Percentiles rank a stretch among this genome's conserved stretches.
These are phyloP conservation scores for Bugula neritina DNA, from an alignment of 2,888 invertebrate species.

Conservation along the genomic window DNA sequence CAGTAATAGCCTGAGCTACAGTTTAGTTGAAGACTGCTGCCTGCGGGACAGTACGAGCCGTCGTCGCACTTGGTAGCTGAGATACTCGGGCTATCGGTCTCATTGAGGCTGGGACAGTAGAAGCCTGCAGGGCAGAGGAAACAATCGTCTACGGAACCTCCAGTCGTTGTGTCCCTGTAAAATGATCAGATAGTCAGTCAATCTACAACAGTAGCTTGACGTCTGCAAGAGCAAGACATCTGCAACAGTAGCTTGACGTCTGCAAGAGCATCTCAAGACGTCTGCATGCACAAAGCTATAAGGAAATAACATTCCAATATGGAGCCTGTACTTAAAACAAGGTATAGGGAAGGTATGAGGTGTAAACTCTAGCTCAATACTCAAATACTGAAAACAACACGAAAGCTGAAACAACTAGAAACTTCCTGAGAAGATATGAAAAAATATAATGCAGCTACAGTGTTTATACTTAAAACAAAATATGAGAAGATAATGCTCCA, in stretches of 20 bases:
- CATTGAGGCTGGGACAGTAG: conserved; percentile 44
- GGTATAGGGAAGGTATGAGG: too few species aligned
- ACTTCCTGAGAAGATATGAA: too few species aligned
- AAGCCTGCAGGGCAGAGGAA: conserved; percentile 44
- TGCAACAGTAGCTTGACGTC: background rate
- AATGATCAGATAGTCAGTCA: background rate
- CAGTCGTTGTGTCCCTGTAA: conserved; percentile 34
- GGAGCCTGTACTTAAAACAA: too few species aligned
- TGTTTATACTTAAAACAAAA: too few species aligned
- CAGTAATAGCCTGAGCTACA: conserved; percentile 51
- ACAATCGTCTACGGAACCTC: conserved; percentile 40
- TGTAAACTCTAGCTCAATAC: too few species aligned
- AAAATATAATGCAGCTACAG: too few species aligned
- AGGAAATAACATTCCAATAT: too few species aligned
- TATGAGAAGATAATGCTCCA: too few species aligned
- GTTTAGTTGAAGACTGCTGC: conserved; percentile 40
- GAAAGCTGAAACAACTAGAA: too few species aligned
- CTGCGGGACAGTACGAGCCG: conserved; percentile 44
- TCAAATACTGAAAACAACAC: too few species aligned
- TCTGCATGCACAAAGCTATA: too few species aligned
- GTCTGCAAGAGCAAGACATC: background rate
- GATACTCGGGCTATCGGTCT: conserved; percentile 34
- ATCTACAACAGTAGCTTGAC: background rate
- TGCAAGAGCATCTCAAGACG: too few species aligned
- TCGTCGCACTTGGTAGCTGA: conserved; percentile 42